phyloP scores from a whole-genome alignment of 2,888 invertebrate genomes.

The Netelia melanura region DNA sequence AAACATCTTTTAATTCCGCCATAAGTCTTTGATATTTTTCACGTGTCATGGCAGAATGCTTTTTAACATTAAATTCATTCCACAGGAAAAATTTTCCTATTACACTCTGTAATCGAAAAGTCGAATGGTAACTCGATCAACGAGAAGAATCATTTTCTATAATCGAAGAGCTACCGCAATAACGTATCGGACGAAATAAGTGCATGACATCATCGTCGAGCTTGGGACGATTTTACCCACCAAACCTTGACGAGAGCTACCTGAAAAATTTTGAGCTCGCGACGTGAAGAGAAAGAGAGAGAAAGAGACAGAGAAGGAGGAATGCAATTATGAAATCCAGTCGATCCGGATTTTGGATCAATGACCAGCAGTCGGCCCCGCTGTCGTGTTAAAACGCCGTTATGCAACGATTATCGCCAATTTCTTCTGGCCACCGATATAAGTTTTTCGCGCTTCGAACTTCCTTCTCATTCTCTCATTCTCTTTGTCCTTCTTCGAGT shows the following conservation, averaged over 20 bases:
- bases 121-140: too few species aligned
- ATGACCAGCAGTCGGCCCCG: constrained; percentile 71
- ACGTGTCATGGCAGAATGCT: too few species aligned
- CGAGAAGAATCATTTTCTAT: neutral
- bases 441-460: constrained; percentile 24
- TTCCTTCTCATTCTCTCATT: constrained; percentile 37
- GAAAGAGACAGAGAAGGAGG: constrained; percentile 34
- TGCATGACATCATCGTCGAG: constrained; percentile 61
- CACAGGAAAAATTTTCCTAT: too few species aligned
- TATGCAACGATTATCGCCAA: constrained; percentile 74
- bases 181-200: constrained; percentile 66
- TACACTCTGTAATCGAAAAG: too few species aligned
- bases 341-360: constrained; percentile 72
- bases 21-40: too few species aligned
- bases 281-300: constrained; percentile 18
- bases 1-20: constrained; percentile 39
- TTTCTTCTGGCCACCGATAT: constrained; percentile 65
- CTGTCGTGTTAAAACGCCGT: constrained; percentile 71
- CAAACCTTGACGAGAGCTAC: constrained; percentile 11
- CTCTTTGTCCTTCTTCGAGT: constrained; percentile 54
- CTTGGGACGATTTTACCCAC: neutral
- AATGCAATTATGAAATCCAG: constrained; percentile 76
- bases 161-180: constrained; percentile 44
- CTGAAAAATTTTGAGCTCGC: constrained; percentile 10
- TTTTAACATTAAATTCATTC: too few species aligned